These are phyloP conservation scores for Achatina immaculata DNA, from an alignment of 1,140 invertebrate genomes.

Conservation along the genomic window DNA sequence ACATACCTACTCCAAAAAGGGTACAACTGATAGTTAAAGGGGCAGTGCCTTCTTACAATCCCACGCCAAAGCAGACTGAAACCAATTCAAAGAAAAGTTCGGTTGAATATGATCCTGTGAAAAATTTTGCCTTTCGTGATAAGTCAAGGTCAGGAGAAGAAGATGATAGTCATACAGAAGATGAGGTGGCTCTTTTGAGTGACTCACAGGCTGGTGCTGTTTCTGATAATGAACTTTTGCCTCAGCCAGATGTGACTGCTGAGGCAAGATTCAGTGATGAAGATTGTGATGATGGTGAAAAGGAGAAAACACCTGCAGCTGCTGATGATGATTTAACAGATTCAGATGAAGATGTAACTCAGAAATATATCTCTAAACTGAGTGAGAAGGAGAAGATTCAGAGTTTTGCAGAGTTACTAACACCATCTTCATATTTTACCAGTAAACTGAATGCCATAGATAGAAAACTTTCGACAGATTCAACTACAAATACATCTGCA, in stretches of 20 bases:
- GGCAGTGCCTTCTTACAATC: constrained; percentile 28
- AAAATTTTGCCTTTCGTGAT: constrained; percentile 43
- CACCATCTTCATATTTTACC: constrained; percentile 23
- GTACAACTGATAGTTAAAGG: background rate
- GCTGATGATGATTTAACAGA: constrained; percentile 23
- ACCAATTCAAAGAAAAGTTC: background rate
- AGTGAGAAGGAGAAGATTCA: constrained; percentile 6
- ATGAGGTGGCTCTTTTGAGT: background rate
- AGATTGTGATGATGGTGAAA: background rate
- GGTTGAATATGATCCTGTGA: constrained; percentile 62
- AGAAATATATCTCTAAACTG: background rate
- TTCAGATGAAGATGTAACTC: constrained; percentile 18
- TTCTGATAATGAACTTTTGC: constrained; percentile 44
- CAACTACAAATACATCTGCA: background rate
- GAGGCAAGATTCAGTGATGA: constrained; percentile 15
- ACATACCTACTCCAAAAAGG: constrained; percentile 25
- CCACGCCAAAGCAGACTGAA: constrained; percentile 22
- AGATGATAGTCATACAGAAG: constrained; percentile 45
- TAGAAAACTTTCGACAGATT: background rate
- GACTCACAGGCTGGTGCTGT: background rate
- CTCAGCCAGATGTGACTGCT: constrained; percentile 15
- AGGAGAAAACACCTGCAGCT: background rate
- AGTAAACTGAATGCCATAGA: background rate
- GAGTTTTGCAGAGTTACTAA: constrained; percentile 7
- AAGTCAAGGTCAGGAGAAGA: constrained; percentile 26